Evolutionary conservation across 2,797 vertebrate genomes (phyloP), one percentile per base, ranked within the genome.

Genomic region (Paratrypauchen microcephalus): DNA sequence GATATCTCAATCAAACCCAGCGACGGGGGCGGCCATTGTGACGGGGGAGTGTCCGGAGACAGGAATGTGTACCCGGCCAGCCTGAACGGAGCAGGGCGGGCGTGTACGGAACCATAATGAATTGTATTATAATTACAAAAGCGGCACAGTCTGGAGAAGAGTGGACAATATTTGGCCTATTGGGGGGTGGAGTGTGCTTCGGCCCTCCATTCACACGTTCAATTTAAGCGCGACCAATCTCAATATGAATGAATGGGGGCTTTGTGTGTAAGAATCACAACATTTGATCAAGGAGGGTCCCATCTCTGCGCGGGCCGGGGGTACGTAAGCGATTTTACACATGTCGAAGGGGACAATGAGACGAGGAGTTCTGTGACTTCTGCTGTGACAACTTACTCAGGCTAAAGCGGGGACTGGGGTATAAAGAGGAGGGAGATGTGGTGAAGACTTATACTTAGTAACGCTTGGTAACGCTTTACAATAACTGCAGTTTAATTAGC

Each of bases 41-140:
- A 19, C 6, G 57, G 30, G 30, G 58, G 58, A 36, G 58, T 32
- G 58, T 60, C 58, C 58, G 32, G 77, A 88, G 90, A 90, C 87
- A 87, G 91, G 91, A 91, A 93, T 90, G 90, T 91, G 93, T 36
- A 2, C 92, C 89, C 88, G 92, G 91, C 93, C 92, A 93, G 92
- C 90, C 79, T 87, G 86, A 94, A 93, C 93, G 92, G 89, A 78
- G 47, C 84, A 81, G 80, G 91, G 91, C 86, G 92, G 92, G 92
- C 92, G 92, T 88, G 3, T 28, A 16, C 86, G 91, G 91, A 91
- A 89, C 94, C 93, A 94, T 94, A 93, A 94, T 94, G 94, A 94
- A 94, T 94, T 93, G 94, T 93, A 94, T 94, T 94, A 94, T 93
- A 94, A 94, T 94, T 94, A 94, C 93, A 94, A 94, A 93, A 45